Evolutionary conservation across 2,113 vertebrate species (phyloP).

Genomic region (Strigops habroptila): DNA sequence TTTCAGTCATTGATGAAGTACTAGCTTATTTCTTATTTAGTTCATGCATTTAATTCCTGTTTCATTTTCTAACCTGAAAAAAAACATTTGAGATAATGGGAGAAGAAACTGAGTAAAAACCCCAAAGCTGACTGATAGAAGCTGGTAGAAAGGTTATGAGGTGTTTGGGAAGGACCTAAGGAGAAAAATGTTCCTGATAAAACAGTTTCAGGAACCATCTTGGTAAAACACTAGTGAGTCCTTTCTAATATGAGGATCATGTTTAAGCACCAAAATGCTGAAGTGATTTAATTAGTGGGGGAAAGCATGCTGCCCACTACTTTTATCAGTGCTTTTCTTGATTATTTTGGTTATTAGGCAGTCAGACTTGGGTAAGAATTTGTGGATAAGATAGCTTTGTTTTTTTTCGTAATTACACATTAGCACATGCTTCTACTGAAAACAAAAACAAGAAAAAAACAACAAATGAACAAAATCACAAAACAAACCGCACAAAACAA

Average conservation of each 20-base stretch:
- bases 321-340: not conserved
- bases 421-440: not conserved
- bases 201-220: not conserved
- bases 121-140: not conserved
- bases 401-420: not conserved
- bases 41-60: accelerated
- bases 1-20: not conserved
- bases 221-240: not conserved
- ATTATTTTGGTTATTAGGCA: not conserved
- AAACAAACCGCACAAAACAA: not conserved
- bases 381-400: not conserved
- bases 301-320: not conserved
- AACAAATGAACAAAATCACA: not conserved
- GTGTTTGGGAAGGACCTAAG: not conserved
- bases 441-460: not conserved
- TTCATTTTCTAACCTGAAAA: not conserved
- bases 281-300: not conserved
- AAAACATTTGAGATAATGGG: not conserved
- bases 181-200: not conserved
- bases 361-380: not conserved
- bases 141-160: not conserved
- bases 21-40: not conserved
- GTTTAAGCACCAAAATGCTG: not conserved
- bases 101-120: not conserved
- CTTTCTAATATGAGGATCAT: not conserved